Evolutionary conservation across 2,888 invertebrate species (phyloP), one percentile per base, ranked within the genome.

Genomic region (Tanytarsus gracilentus): DNA sequence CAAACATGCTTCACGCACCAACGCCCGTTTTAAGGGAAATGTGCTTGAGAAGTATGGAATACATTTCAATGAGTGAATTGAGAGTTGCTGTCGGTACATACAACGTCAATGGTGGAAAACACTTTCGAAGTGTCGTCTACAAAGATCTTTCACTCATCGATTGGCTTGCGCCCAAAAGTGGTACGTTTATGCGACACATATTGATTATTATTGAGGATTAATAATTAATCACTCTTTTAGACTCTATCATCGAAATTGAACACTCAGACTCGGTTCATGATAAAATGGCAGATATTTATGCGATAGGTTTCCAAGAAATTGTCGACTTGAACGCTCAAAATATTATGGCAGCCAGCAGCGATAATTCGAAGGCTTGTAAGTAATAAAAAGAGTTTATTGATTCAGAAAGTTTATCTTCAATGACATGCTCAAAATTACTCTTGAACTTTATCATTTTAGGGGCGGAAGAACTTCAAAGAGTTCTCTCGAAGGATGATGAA

Each of bases 31-130:
- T 93, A 23, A 76, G 88, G 62, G 88, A 91, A 75, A 86, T 94
- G 82, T 91, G 91, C 69, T 84, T 86, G 67, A 79, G 91, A 61
- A 85, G 85, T 66, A 81, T 79, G 66, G 92, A 94, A 72, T 91
- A 84, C 67, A 84, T 86, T 0, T 79, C 79, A 58, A 80, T 85
- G 2, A 77, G 82, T 61, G 79, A 80, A 64, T 77, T 93, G 21
- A 80, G 91, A 23, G 81, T 98, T 4, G 87, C 90, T 53, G 85
- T 94, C 59, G 98, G 95, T 14, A 99, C 99, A 1, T 99, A 98
- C 77, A 99, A 99, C 75, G 98, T 99, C 0, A 99, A 99, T 75
- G 99, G 99, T 39, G 99, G 99, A 3, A 97, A 96, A 75, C 96
- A 97, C 75, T 97, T 99, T 69, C 83, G 95, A 65, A 96, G 94